Conservation (phyloP, 2,797 vertebrate genomes). For the Leptoclinus maculatus region DNA sequence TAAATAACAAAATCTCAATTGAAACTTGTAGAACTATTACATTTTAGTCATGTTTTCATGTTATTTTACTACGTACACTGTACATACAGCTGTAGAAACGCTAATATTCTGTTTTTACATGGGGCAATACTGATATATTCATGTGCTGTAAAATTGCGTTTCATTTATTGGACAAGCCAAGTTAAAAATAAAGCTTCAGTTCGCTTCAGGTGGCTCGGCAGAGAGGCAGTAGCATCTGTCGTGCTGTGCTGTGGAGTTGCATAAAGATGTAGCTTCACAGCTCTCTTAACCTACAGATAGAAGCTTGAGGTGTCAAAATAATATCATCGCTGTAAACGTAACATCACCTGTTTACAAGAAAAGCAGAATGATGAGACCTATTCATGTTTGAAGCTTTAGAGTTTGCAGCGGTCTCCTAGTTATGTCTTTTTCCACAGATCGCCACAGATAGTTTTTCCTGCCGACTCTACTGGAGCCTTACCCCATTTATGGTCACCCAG, state of each 20-base stretch:
- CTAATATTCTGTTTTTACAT: not conserved
- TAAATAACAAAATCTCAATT: not conserved
- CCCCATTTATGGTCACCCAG: constrained; percentile 93
- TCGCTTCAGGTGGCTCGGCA: not conserved
- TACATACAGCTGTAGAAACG: not conserved
- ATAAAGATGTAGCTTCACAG: not conserved
- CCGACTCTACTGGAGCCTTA: constrained; percentile 61
- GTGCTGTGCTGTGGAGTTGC: not conserved
- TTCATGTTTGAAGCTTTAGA: not conserved
- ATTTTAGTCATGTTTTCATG: not conserved
- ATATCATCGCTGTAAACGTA: not conserved
- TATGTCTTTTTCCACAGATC: not conserved
- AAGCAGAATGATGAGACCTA: not conserved
- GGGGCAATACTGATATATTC: not conserved
- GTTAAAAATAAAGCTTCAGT: not conserved
- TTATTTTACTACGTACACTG: not conserved
- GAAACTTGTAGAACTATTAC: not conserved
- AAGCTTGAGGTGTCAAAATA: constrained; percentile 21
- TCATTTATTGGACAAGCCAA: not conserved
- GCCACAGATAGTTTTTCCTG: not conserved
- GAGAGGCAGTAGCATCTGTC: not conserved
- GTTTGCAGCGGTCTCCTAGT: not conserved
- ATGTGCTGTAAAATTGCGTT: not conserved
- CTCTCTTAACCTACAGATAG: not conserved
- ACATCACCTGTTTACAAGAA: not conserved